Conservation (phyloP, 2,888 invertebrate species). For the Hemistola chrysoprasaria region DNA sequence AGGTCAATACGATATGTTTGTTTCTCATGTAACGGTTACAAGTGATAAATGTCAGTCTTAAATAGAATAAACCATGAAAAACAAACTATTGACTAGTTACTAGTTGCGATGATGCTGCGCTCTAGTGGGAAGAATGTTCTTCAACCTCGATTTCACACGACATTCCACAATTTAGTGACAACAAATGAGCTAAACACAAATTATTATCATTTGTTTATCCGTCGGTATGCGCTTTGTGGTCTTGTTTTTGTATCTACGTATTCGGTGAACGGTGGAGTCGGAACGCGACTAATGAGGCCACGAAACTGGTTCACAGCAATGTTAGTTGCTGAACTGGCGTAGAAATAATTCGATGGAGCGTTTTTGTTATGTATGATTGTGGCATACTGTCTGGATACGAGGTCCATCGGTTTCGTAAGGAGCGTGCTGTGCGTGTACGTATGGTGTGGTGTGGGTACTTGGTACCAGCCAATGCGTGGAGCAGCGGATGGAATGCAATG, state of each 20-base stretch:
- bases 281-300: conserved; percentile 66
- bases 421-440: conserved; percentile 45
- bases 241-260: conserved; percentile 55
- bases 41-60: conserved; percentile 62
- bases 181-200: conserved; percentile 82
- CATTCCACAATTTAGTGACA: conserved; percentile 83
- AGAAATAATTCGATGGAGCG: conserved; percentile 72
- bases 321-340: conserved; percentile 64
- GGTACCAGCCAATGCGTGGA: conserved; percentile 57
- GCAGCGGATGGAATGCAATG: conserved; percentile 79
- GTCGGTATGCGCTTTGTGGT: conserved; percentile 64
- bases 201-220: conserved; percentile 79
- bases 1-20: conserved; percentile 42
- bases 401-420: conserved; percentile 63
- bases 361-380: conserved; percentile 61
- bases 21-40: conserved; percentile 45
- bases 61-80: conserved; percentile 75
- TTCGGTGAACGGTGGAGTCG: conserved; percentile 52
- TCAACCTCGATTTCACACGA: conserved; percentile 81
- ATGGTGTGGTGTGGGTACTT: conserved; percentile 40
- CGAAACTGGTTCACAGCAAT: conserved; percentile 72
- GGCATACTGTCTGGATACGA: conserved; percentile 55
- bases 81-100: conserved; percentile 68
- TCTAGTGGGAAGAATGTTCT: conserved; percentile 82
- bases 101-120: conserved; percentile 80